Conservation (phyloP, 2,113 vertebrate species). For the Daphoenositta chrysoptera region DNA sequence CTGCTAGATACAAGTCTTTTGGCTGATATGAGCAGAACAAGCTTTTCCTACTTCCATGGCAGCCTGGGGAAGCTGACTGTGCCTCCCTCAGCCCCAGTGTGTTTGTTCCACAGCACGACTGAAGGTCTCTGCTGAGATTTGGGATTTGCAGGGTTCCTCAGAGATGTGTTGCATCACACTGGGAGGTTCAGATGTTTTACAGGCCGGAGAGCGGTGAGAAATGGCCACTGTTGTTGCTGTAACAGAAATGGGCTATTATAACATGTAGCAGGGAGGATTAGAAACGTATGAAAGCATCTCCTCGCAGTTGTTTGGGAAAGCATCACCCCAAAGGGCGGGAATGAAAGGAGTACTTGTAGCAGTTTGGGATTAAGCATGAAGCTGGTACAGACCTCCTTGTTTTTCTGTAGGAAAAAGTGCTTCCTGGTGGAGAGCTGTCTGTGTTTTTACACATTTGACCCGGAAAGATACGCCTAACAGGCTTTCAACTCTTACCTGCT, state of each 20-base stretch:
- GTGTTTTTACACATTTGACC: not conserved
- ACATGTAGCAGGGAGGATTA: not conserved
- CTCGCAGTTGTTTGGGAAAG: not conserved
- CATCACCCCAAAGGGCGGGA: not conserved
- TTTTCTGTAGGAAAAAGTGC: not conserved
- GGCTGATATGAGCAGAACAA: rapidly evolving
- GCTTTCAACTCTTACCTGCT: not conserved
- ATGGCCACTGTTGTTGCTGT: not conserved
- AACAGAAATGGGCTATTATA: not conserved
- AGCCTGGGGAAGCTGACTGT: not conserved
- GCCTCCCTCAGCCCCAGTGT: not conserved
- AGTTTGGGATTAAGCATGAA: not conserved
- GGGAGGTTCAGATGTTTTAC: not conserved
- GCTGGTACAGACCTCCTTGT: not conserved
- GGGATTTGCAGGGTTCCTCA: not conserved
- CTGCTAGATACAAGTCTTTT: not conserved
- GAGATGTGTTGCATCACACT: not conserved
- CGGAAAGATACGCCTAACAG: not conserved
- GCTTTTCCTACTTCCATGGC: not conserved
- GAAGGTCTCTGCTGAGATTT: not conserved
- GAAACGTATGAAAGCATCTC: not conserved
- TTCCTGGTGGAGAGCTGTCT: not conserved
- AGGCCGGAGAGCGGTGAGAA: not conserved
- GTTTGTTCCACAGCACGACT: rapidly evolving
- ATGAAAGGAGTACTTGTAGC: not conserved